Conservation (phyloP, 2,113 vertebrate species). For the Sander lucioperca region DNA sequence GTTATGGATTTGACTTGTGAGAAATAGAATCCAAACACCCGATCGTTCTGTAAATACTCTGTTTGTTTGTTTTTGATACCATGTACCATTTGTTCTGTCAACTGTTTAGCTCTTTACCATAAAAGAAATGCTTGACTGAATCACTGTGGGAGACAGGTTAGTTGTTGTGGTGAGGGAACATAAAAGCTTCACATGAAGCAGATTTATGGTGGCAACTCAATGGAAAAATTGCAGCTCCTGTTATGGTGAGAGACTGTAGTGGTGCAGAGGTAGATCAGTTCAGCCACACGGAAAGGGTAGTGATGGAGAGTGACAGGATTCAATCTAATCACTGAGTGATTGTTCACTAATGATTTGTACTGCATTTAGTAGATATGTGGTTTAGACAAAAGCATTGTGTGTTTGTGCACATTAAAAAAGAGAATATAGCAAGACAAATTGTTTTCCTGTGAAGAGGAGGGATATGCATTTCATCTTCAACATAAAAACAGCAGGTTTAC, state of each 20-base stretch:
- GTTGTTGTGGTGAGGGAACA: conserved; percentile 23
- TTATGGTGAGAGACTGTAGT: neutral
- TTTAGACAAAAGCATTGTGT: neutral
- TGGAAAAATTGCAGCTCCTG: conserved; percentile 46
- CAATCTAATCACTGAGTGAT: conserved; percentile 16
- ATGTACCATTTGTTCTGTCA: neutral
- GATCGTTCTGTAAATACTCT: neutral
- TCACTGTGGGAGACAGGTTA: conserved; percentile 16
- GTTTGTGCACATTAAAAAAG: neutral
- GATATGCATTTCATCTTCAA: neutral
- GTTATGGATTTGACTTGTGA: conserved; percentile 5
- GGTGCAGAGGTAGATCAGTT: conserved; percentile 27
- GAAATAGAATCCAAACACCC: neutral
- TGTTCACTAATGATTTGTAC: conserved; percentile 1
- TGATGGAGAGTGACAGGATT: conserved; percentile 43
- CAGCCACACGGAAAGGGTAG: conserved; percentile 10
- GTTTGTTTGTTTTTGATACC: neutral
- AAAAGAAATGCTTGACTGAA: conserved; percentile 30
- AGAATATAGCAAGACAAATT: neutral
- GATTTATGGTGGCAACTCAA: conserved; percentile 60
- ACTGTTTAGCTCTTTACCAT: conserved; percentile 10
- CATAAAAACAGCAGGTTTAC: neutral
- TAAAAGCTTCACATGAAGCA: conserved; percentile 45
- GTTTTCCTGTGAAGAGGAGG: neutral
- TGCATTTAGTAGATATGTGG: neutral